Percentiles rank a stretch among this genome's conserved stretches.
Evolutionary conservation across 2,888 invertebrate genomes (phyloP).

Genomic region (Panzeria rudis): DNA sequence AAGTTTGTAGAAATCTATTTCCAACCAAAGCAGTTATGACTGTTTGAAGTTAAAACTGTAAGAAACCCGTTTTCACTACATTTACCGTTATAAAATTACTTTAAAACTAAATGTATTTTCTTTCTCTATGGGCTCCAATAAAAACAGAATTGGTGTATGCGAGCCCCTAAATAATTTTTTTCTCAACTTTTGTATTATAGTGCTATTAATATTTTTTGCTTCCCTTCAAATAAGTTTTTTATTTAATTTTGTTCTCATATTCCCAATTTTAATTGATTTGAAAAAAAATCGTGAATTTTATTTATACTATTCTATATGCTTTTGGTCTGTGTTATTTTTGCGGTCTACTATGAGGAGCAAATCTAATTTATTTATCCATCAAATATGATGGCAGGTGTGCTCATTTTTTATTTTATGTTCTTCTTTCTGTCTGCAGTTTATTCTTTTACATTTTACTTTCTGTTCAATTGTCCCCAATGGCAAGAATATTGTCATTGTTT

Average conservation of each 20-base stretch:
- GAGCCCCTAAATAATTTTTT: too few relatives aligned
- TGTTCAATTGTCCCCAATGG: conserved; percentile 4
- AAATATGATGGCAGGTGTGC: background rate
- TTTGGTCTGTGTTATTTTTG: background rate
- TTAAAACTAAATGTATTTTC: too few relatives aligned
- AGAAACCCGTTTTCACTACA: too few relatives aligned
- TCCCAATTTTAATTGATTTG: background rate
- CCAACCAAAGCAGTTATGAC: too few relatives aligned
- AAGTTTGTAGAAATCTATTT: too few relatives aligned
- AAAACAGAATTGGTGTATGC: too few relatives aligned
- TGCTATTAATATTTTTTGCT: background rate
- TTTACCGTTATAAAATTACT: too few relatives aligned
- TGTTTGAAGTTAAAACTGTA: too few relatives aligned
- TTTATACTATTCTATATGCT: background rate
- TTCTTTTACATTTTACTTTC: background rate
- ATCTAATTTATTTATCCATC: background rate
- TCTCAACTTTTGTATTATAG: too few relatives aligned
- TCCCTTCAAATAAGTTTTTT: too few relatives aligned
- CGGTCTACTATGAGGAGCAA: background rate
- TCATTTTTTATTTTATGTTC: background rate
- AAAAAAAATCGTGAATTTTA: background rate
- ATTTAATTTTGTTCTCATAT: too few relatives aligned
- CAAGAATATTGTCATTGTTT: conserved; percentile 3
- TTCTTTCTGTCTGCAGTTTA: background rate
- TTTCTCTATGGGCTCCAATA: too few relatives aligned